Conservation (phyloP, 2,113 vertebrate species). For the Notarius quadriscutis region DNA sequence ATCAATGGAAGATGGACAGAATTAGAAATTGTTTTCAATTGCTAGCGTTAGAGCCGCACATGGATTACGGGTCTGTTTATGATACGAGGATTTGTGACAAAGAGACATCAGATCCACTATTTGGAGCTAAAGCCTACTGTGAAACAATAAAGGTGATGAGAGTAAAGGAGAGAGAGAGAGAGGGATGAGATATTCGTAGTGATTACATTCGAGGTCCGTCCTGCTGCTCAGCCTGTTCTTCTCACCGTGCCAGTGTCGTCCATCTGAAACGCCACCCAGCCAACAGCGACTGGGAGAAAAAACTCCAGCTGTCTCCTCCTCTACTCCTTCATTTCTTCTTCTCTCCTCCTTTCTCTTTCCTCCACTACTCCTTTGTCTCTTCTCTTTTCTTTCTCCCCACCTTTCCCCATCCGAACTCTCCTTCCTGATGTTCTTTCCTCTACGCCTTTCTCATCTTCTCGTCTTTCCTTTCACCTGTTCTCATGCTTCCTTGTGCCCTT, state of each 20-base stretch:
- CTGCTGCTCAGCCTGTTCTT: conserved; percentile 20
- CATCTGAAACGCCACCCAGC: conserved; percentile 29
- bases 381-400: neutral
- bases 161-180: neutral
- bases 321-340: too few species aligned
- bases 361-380: neutral
- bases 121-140: neutral
- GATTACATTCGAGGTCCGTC: conserved; percentile 28
- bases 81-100: neutral
- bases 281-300: conserved; percentile 39
- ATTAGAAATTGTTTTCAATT: conserved; percentile 1
- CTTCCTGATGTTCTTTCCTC: neutral
- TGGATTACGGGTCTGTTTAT: neutral
- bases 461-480: neutral
- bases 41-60: neutral
- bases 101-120: neutral
- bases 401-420: neutral
- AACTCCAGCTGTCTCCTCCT: conserved; percentile 24
- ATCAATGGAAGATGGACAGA: neutral
- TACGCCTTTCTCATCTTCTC: neutral
- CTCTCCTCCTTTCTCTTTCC: neutral
- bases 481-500: neutral
- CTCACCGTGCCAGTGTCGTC: conserved; percentile 23
- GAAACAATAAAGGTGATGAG: conserved; percentile 15
- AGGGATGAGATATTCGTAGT: conserved; percentile 27